Conservation (phyloP, 2,113 vertebrate genomes). For the Ptychochromis oligacanthus region DNA sequence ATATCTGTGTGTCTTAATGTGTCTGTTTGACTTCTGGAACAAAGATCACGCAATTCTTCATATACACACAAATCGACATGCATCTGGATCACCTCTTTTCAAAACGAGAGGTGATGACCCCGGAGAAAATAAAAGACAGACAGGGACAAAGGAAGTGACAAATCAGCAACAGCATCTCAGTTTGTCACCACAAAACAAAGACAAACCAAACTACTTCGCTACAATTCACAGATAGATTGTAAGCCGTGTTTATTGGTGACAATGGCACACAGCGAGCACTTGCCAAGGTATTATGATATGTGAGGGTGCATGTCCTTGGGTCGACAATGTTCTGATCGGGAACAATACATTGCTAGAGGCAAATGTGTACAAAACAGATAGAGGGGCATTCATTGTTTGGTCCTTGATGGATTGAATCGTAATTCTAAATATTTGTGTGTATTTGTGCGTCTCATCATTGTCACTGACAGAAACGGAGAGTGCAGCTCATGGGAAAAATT, state of each 20-base stretch:
- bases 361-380: conserved; percentile 41
- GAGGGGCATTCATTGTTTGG: conserved; percentile 15
- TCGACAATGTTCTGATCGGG: conserved; percentile 20
- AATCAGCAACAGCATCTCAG: background rate
- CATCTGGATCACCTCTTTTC: background rate
- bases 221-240: conserved; percentile 15
- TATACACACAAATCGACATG: background rate
- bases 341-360: conserved; percentile 37
- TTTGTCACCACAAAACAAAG: conserved; percentile 24
- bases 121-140: background rate
- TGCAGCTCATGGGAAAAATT: background rate
- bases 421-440: conserved; percentile 12
- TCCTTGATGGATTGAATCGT: conserved; percentile 18
- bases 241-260: conserved; percentile 1
- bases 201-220: conserved; percentile 14
- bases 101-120: background rate
- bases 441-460: background rate
- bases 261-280: conserved; percentile 7
- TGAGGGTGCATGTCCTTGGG: conserved; percentile 39
- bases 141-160: background rate
- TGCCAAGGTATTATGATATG: conserved; percentile 44
- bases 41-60: background rate
- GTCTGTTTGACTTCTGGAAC: background rate
- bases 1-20: background rate
- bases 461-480: background rate